Conservation (phyloP, 2,113 vertebrate species). For the Phalacrocorax pelagicus region DNA sequence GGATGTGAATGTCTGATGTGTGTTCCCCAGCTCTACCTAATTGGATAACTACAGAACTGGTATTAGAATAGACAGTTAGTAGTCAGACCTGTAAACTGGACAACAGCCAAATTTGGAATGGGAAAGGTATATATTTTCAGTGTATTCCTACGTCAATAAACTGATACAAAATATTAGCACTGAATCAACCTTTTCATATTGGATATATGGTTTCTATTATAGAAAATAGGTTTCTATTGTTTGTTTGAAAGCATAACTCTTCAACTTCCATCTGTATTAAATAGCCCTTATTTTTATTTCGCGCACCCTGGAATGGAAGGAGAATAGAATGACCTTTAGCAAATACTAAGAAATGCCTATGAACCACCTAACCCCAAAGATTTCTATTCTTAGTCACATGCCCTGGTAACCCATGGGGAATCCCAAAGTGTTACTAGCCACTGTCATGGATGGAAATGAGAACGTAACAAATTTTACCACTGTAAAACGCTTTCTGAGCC, state of each 20-base stretch:
- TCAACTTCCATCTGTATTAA: neutral
- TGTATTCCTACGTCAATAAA: neutral
- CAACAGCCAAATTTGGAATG: neutral
- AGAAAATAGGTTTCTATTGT: neutral
- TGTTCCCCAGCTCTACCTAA: slow-evolving; percentile 55
- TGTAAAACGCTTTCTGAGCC: neutral
- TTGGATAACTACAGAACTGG: slow-evolving; percentile 57
- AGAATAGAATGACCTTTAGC: neutral
- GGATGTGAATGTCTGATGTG: slow-evolving; percentile 58
- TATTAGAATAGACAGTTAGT: slow-evolving; percentile 39
- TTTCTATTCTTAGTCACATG: neutral
- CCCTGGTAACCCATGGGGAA: neutral
- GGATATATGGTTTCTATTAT: rapidly evolving
- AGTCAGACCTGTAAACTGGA: slow-evolving; percentile 17
- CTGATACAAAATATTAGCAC: neutral
- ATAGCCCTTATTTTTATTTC: neutral
- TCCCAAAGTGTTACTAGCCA: neutral
- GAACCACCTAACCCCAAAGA: neutral
- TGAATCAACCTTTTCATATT: neutral
- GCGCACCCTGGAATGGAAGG: neutral
- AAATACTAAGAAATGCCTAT: neutral
- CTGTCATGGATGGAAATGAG: neutral
- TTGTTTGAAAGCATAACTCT: neutral
- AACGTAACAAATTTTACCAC: neutral
- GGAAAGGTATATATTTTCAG: neutral